Base-by-base conservation (phyloP, 2,888 invertebrate genomes). In the Creontiades dilutus region DNA sequence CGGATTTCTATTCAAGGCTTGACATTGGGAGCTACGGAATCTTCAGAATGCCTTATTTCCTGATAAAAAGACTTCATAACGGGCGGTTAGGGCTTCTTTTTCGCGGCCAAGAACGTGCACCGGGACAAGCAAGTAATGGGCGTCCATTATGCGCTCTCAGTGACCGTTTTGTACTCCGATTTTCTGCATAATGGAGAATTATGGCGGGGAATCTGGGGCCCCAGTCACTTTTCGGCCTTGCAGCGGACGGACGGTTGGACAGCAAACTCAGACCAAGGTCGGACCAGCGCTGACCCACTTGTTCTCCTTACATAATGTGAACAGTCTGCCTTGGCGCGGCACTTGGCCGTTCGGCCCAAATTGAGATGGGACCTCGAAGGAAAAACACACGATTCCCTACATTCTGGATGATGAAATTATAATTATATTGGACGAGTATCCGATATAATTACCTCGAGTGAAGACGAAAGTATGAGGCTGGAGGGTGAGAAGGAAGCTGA, bases 211-310 rank as follows among this genome's bases (percentile, higher is more conserved):
- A 23, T 68, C 23, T 9, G 23, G 23, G 23, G 2, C 68, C 23
- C 68, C 23, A 68, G 68, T 7, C 68, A 19, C 23, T 23, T 52
- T 52, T 68, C 68, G 68, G 68, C 68, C 68, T 68, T 68, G 68
- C 68, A 68, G 68, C 3, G 52, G 52, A 52, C 13, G 52, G 52
- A 52, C 68, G 80, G 80, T 80, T 47, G 46, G 19, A 37, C 46
- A 48, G 46, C 16, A 9, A 80, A 80, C 37, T 19, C 16, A 80
- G 80, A 80, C 80, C 80, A 80, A 80, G 80, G 80, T 16, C 80
- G 46, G 14, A 11, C 37, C 19, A 80, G 46, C 19, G 47, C 80
- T 80, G 80, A 80, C 80, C 80, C 80, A 80, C 80, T 46, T 80
- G 78, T 78, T 28, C 16, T 13, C 80, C 47, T 48, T 80, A 80